phyloP scores from a whole-genome alignment of 2,797 vertebrate genomes.

The Hippoglossus hippoglossus region DNA sequence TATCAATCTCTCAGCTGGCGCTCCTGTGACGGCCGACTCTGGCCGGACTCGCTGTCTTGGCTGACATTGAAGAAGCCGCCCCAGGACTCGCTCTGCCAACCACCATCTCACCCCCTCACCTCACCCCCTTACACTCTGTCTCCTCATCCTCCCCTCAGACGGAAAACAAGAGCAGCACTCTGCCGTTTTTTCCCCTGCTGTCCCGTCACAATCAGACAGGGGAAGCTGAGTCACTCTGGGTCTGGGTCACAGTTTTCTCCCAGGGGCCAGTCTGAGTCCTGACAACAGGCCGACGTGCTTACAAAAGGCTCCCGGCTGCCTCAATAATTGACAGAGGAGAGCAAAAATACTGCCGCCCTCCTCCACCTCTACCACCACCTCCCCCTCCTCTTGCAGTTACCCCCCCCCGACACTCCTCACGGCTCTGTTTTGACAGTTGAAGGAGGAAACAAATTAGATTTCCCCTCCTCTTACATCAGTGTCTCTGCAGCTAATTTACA shows the following conservation, averaged over 20 bases:
- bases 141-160: neutral
- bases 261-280: slow-evolving; percentile 25
- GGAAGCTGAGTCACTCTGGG: slow-evolving; percentile 60
- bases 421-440: slow-evolving; percentile 62
- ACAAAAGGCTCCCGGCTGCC: slow-evolving; percentile 55
- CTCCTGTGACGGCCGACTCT: slow-evolving; percentile 45
- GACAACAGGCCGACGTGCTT: slow-evolving; percentile 44
- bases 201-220: slow-evolving; percentile 28
- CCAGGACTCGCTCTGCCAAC: slow-evolving; percentile 47
- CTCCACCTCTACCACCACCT: neutral
- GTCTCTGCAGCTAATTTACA: slow-evolving; percentile 39
- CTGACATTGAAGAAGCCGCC: slow-evolving; percentile 77
- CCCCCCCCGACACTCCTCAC: neutral
- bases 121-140: neutral
- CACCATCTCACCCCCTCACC: slow-evolving; percentile 3
- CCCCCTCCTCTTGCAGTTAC: neutral
- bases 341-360: slow-evolving; percentile 20
- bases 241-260: slow-evolving; percentile 28
- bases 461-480: slow-evolving; percentile 4
- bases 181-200: neutral
- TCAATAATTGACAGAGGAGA: slow-evolving; percentile 56
- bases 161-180: slow-evolving; percentile 24
- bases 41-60: slow-evolving; percentile 70
- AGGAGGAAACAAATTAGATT: slow-evolving; percentile 54
- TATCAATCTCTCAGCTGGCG: slow-evolving; percentile 45